Base-by-base conservation (phyloP, 2,113 vertebrate genomes). In the Leptosomus discolor region DNA sequence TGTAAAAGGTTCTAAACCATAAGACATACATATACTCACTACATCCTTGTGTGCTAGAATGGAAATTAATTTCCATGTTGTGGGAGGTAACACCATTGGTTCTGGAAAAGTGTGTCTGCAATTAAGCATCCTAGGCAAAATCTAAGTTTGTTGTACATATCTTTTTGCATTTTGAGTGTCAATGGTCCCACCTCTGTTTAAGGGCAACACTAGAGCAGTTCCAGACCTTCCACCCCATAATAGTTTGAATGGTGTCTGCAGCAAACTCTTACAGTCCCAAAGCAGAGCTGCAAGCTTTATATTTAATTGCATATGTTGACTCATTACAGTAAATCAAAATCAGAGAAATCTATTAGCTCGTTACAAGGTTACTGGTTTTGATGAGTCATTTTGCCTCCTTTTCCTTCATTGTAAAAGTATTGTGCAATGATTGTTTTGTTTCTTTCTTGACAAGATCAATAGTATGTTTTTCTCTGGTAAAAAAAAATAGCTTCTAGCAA, bases 1-100 rank as follows among this genome's bases (percentile, higher is more conserved):
- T 96, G 81, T 97, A 92, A 97, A 97, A 96, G 96, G 94, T 93
- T 97, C 86, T 91, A 97, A 98, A 94, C 70, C 84, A 2, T 95
- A 65, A 76, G 90, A 83, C 78, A 87, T 97, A 87, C 91, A 80
- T 94, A 94, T 94, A 77, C 75, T 97, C 94, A 81, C 83, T 92
- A 92, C 83, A 70, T 93, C 58, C 67, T 80, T 96, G 77, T 94
- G 78, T 95, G 61, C 69, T 85, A 90, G 82, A 82, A 34, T 78
- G 91, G 88, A 96, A 92, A 92, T 86, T 71, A 67, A 80, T 94
- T 96, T 88, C 90, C 69, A 5, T 94, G 75, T 91, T 95, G 70
- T 5, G 34, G 74, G 73, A 92, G 74, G n/a, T 89, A 94, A 90
- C 57, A 76, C 48, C 64, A 34, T 65, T 88, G 69, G 18, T 94